These are phyloP conservation scores for Rhodeus uyekii DNA, from an alignment of 2,797 vertebrate genomes.

Conservation along the genomic window DNA sequence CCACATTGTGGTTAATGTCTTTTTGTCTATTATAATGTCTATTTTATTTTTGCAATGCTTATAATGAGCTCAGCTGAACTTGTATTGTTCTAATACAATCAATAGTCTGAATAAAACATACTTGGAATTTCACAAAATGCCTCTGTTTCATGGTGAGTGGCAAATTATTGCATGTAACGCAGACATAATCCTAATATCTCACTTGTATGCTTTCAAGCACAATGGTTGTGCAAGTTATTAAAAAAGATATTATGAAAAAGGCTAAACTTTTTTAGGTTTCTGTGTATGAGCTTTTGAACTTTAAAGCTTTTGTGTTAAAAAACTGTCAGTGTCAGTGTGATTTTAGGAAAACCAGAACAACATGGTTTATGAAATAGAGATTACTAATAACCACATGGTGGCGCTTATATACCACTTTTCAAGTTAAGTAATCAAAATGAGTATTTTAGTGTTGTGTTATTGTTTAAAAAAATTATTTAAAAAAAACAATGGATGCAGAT, in stretches of 20 bases:
- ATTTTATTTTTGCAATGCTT: not conserved
- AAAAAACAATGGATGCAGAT: not conserved
- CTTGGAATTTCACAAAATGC: not conserved
- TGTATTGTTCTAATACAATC: conserved; percentile 7
- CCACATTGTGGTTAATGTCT: not conserved
- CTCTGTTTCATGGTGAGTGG: not conserved
- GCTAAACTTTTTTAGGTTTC: no score
- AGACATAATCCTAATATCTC: not conserved
- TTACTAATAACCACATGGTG: conserved; percentile 12
- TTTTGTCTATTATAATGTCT: no score
- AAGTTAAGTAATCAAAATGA: not conserved
- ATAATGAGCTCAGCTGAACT: not conserved
- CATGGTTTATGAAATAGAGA: not conserved
- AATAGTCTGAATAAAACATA: conserved; percentile 21
- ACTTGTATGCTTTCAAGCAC: not conserved
- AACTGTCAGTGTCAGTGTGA: not conserved
- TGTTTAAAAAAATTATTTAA: not conserved
- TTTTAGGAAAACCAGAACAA: not conserved
- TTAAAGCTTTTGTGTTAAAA: no score
- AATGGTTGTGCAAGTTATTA: not conserved
- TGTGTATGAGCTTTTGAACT: no score
- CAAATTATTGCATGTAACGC: not conserved
- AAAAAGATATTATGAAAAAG: not conserved
- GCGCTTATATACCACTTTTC: not conserved
- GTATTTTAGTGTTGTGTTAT: not conserved